Evolutionary conservation across 2,113 vertebrate genomes (phyloP).

Genomic region (Cygnus atratus): DNA sequence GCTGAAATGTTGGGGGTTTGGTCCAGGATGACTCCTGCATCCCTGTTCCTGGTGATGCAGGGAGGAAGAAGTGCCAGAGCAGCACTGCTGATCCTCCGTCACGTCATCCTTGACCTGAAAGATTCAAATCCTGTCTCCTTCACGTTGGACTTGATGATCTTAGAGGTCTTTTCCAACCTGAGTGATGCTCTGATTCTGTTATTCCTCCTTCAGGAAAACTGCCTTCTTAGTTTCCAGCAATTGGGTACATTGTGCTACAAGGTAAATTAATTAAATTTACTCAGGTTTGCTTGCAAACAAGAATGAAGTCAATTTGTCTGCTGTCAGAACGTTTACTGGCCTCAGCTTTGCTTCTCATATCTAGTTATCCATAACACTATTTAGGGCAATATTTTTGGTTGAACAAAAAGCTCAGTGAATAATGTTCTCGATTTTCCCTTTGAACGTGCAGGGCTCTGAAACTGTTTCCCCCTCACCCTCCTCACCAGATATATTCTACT

Average conservation of each 20-base stretch:
- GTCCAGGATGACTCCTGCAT: background rate
- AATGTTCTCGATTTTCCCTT: background rate
- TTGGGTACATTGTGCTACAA: background rate
- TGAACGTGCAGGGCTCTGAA: background rate
- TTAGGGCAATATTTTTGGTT: constrained; percentile 31
- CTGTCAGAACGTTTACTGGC: background rate
- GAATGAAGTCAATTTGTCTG: background rate
- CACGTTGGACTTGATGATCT: too few species aligned
- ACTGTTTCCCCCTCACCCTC: background rate
- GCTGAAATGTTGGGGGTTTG: background rate
- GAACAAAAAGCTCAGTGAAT: background rate
- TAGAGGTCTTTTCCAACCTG: too few species aligned
- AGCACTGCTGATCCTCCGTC: background rate
- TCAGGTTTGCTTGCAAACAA: constrained; percentile 10
- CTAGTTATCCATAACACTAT: background rate
- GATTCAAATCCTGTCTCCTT: background rate
- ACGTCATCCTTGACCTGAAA: background rate
- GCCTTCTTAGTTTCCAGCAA: background rate
- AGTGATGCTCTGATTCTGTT: too few species aligned
- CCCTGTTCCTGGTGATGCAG: background rate
- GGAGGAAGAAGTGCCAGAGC: background rate
- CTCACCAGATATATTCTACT: background rate
- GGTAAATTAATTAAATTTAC: constrained; percentile 26
- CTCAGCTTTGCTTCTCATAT: background rate
- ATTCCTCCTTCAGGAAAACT: background rate